A percentile compares a stretch with the other conserved stretches of the same genome.
Conservation (phyloP, 2,888 invertebrate species). For the Netelia virgata region DNA sequence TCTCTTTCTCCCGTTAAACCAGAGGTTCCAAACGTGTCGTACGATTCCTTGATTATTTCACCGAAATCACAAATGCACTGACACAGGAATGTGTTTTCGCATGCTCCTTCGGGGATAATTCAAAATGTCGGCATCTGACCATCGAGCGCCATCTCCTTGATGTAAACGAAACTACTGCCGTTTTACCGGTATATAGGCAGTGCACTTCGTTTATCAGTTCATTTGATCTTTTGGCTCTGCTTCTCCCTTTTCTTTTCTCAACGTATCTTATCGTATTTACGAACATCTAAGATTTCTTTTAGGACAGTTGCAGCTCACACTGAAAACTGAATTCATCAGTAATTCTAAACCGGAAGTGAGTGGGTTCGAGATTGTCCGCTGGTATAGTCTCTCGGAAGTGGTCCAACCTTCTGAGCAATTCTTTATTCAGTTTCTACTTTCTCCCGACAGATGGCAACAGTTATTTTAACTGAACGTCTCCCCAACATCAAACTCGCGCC, state of each 20-base stretch:
- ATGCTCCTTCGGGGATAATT: background rate
- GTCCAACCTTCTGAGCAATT: background rate
- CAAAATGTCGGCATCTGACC: background rate
- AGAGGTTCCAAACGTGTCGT: slow-evolving; percentile 24
- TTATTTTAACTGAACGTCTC: background rate
- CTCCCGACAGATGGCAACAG: background rate
- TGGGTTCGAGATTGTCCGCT: background rate
- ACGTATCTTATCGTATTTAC: background rate
- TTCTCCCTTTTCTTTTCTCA: background rate
- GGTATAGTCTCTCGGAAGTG: slow-evolving; percentile 4
- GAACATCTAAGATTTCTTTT: too few species aligned
- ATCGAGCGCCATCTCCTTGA: background rate
- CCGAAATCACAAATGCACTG: slow-evolving; percentile 3
- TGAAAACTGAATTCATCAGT: too few species aligned
- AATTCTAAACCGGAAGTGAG: background rate
- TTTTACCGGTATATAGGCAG: slow-evolving; percentile 8
- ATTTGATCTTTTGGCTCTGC: background rate
- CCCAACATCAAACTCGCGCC: background rate
- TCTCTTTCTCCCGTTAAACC: slow-evolving; percentile 19
- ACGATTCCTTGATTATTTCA: background rate
- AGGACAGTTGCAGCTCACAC: too few species aligned
- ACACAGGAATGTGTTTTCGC: background rate
- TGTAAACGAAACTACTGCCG: background rate
- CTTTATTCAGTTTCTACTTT: background rate
- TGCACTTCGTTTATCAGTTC: background rate